These are phyloP conservation scores for Drosophila borealis DNA, from an alignment of 2,888 invertebrate species.

Conservation along the genomic window DNA sequence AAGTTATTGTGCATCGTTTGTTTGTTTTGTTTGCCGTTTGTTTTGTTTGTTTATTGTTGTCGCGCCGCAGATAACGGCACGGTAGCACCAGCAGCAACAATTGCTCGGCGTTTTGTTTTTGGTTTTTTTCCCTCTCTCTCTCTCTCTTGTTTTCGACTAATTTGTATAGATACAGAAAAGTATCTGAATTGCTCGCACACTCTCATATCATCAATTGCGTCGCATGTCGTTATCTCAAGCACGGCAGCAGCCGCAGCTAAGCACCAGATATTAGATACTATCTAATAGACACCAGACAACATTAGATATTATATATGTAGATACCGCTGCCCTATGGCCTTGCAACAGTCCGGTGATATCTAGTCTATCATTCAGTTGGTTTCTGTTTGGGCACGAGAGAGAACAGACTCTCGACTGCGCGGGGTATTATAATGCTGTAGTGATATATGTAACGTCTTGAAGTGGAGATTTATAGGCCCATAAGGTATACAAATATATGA, in stretches of 20 bases:
- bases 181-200: slow-evolving; percentile 33
- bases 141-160: slow-evolving; percentile 34
- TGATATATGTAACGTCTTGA: neutral
- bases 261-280: slow-evolving; percentile 39
- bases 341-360: slow-evolving; percentile 17
- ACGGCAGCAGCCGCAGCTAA: slow-evolving; percentile 37
- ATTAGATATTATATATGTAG: slow-evolving; percentile 33
- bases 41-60: slow-evolving; percentile 57
- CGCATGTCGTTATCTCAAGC: slow-evolving; percentile 63
- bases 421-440: neutral
- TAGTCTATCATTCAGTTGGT: slow-evolving; percentile 17
- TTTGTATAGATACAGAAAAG: slow-evolving; percentile 59
- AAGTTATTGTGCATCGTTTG: slow-evolving; percentile 64
- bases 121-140: neutral
- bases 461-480: neutral
- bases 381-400: neutral
- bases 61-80: slow-evolving; percentile 51
- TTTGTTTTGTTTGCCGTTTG: slow-evolving; percentile 52
- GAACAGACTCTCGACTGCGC: neutral
- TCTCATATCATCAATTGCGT: slow-evolving; percentile 63
- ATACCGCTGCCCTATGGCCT: slow-evolving; percentile 39
- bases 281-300: slow-evolving; percentile 24
- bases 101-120: slow-evolving; percentile 23
- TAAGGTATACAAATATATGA: neutral
- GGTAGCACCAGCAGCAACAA: slow-evolving; percentile 36